Percentiles rank a stretch among this genome's conserved stretches.
phyloP scores from a whole-genome alignment of 2,113 vertebrate species.

The Gallinago paraguaiae region DNA sequence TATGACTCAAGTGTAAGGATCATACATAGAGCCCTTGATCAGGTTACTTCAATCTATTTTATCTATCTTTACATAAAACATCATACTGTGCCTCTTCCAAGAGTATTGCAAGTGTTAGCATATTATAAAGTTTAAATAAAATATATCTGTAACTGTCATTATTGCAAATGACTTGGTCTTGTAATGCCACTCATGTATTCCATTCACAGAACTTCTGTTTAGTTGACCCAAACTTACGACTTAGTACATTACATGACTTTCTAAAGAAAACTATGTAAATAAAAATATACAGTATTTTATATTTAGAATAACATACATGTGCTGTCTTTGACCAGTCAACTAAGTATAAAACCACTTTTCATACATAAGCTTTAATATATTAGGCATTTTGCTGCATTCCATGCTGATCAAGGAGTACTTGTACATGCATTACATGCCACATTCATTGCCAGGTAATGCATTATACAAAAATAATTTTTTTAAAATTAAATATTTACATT shows the following conservation, averaged over 20 bases:
- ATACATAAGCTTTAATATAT: background rate
- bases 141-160: background rate
- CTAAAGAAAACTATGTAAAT: background rate
- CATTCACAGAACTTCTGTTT: background rate
- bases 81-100: background rate
- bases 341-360: background rate
- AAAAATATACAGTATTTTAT: background rate
- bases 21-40: background rate
- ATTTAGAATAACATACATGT: background rate
- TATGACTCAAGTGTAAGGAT: background rate
- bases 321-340: background rate
- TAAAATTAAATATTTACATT: slow-evolving; percentile 39
- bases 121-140: background rate
- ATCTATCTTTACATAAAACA: background rate
- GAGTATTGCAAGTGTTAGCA: background rate
- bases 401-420: background rate
- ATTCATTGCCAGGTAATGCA: slow-evolving; percentile 5
- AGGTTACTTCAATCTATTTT: background rate
- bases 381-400: background rate
- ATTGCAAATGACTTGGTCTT: background rate
- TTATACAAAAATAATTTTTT: background rate
- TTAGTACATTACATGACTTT: background rate
- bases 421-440: background rate
- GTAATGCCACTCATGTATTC: background rate
- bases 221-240: background rate